Base-by-base conservation (phyloP, 1,140 invertebrate species). In the Eueides isabella region DNA sequence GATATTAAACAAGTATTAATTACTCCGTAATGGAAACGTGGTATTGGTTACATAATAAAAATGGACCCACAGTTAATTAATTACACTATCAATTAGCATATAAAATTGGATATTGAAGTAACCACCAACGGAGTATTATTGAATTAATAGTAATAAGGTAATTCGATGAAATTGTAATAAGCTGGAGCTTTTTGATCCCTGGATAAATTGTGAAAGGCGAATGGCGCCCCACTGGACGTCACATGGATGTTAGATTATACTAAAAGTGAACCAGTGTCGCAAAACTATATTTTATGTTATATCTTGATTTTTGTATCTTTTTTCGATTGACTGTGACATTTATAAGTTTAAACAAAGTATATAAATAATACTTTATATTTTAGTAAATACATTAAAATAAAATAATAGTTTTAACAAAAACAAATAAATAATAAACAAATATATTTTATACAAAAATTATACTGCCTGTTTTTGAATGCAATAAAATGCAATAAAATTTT, bases 121-220 rank as follows among this genome's bases (percentile, higher is more conserved):
- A 81, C 80, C 83, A 78, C 82, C 69, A 79, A 76, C 76, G 65
- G 68, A 82, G 73, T 79, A 66, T 74, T 84, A 88, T 89, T 85
- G 76, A 89, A 89, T 88, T 85, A 86, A 61, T 75, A 69, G 79
- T 80, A 84, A 86, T 85, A 84, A 78, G 74, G 81, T 87, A 88
- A 88, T 85, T 81, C 84, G 78, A 83, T 85, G 80, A 83, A 89
- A 89, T 82, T 84, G 79, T 89, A 88, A 89, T 87, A 83, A 80
- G 75, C 83, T 73, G 72, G 68, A 79, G 79, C 79, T 85, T 91
- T 88, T 88, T 89, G 86, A 88, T 89, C 86, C 82, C 67, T 68
- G 75, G 81, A 84, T 87, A 87, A 82, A 86, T 86, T 84, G 80
- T 85, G 69, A 81, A 80, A 83, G 77, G 81, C 78, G 74, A 68